Evolutionary conservation across 2,113 vertebrate species (phyloP).

Genomic region (Notothenia coriiceps): DNA sequence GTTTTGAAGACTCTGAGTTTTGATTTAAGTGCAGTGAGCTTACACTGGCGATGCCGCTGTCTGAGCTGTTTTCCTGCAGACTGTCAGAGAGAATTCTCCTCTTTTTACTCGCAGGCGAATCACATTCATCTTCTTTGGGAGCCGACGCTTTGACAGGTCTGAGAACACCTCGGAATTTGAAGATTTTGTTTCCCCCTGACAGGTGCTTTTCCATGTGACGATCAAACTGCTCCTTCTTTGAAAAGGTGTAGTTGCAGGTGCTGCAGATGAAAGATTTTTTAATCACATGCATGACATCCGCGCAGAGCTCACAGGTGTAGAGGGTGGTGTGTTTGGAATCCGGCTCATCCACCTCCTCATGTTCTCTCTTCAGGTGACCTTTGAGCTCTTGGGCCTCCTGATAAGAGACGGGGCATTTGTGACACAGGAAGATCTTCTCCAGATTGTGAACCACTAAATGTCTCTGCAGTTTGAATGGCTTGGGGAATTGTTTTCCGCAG

Average conservation of each 20-base stretch:
- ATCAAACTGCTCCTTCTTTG: slow-evolving; percentile 97
- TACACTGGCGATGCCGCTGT: slow-evolving; percentile 73
- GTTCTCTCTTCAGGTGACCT: slow-evolving; percentile 89
- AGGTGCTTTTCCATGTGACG: slow-evolving; percentile 98
- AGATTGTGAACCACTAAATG: slow-evolving; percentile 97
- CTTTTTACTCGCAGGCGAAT: slow-evolving; percentile 85
- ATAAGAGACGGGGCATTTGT: slow-evolving; percentile 93
- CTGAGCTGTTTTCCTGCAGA: slow-evolving; percentile 79
- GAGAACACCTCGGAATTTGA: slow-evolving; percentile 91
- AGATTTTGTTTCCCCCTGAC: slow-evolving; percentile 88
- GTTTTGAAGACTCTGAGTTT: slow-evolving; percentile 58
- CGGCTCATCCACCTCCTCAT: slow-evolving; percentile 84
- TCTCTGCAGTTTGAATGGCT: slow-evolving; percentile 97
- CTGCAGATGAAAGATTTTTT: slow-evolving; percentile 98
- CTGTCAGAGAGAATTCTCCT: slow-evolving; percentile 76
- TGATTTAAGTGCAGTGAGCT: slow-evolving; percentile 64
- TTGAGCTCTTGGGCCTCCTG: slow-evolving; percentile 90
- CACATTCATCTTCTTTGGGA: slow-evolving; percentile 82
- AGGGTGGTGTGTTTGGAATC: slow-evolving; percentile 95
- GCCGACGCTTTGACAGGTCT: slow-evolving; percentile 82
- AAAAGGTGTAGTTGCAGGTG: slow-evolving; percentile 98
- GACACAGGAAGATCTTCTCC: slow-evolving; percentile 95
- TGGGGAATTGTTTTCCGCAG: slow-evolving; percentile 98
- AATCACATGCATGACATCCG: slow-evolving; percentile 96
- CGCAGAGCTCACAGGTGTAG: slow-evolving; percentile 96